Evolutionary conservation across 2,113 vertebrate genomes (phyloP).

Genomic region (Zosterops lateralis): DNA sequence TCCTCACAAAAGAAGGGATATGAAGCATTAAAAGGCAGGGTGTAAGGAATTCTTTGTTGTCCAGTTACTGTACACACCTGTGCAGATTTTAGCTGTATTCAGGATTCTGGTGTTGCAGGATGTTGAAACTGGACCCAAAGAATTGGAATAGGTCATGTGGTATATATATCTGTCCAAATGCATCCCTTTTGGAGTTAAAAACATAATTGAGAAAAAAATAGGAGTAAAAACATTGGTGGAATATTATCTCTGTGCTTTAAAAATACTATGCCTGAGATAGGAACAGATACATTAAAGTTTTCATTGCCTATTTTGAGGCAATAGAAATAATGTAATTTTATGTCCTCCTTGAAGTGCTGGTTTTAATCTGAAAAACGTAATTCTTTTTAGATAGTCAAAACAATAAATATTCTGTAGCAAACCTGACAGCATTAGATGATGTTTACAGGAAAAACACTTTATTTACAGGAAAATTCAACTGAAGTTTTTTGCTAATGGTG

Average conservation of each 20-base stretch:
- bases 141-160: background rate
- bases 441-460: background rate
- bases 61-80: background rate
- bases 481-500: background rate
- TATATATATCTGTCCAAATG: background rate
- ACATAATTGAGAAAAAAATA: background rate
- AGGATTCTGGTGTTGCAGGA: background rate
- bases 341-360: background rate
- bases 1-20: background rate
- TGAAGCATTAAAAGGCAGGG: background rate
- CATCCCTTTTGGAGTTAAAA: background rate
- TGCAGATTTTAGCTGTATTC: background rate
- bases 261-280: background rate
- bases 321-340: background rate
- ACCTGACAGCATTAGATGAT: background rate
- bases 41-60: conserved; percentile 19
- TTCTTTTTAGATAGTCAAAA: background rate
- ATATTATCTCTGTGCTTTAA: background rate
- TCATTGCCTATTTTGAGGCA: background rate
- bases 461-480: background rate
- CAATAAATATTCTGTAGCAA: background rate
- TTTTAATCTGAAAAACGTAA: background rate
- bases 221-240: background rate
- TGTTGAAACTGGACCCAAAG: background rate
- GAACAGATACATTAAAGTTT: background rate